These are phyloP conservation scores for Papilio dardanus DNA, from an alignment of 1,140 invertebrate genomes.

Conservation along the genomic window DNA sequence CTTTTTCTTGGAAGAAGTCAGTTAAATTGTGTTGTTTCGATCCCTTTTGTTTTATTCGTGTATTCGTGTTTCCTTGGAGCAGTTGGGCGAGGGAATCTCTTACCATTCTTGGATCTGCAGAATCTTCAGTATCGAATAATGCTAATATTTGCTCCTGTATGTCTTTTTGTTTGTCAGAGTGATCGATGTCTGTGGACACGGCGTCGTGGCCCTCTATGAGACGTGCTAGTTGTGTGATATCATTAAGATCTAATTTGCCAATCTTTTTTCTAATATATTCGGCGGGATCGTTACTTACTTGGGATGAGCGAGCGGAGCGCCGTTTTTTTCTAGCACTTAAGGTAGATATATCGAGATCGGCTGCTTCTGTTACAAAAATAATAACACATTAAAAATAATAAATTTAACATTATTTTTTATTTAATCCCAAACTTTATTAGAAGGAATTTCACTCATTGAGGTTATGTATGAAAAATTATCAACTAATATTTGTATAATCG, in stretches of 20 bases:
- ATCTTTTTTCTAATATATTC: slow-evolving; percentile 72
- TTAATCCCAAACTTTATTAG: not conserved
- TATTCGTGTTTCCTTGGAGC: slow-evolving; percentile 55
- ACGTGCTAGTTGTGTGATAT: slow-evolving; percentile 67
- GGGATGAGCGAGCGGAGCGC: slow-evolving; percentile 58
- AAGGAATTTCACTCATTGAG: not conserved
- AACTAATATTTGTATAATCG: slow-evolving; percentile 21
- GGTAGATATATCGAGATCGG: slow-evolving; percentile 68
- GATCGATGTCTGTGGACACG: slow-evolving; percentile 44
- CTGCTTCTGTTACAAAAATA: slow-evolving; percentile 53
- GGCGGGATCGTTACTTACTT: slow-evolving; percentile 76
- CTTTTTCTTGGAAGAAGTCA: slow-evolving; percentile 56
- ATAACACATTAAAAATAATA: slow-evolving; percentile 12
- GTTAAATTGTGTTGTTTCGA: slow-evolving; percentile 47
- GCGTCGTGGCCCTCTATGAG: slow-evolving; percentile 69
- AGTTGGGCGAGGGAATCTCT: slow-evolving; percentile 62
- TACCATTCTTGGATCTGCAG: slow-evolving; percentile 60
- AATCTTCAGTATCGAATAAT: slow-evolving; percentile 67
- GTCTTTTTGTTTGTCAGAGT: slow-evolving; percentile 60
- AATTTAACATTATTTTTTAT: not conserved
- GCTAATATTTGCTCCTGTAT: slow-evolving; percentile 70
- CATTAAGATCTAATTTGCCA: slow-evolving; percentile 69
- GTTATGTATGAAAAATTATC: not conserved
- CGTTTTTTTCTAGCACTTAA: slow-evolving; percentile 69
- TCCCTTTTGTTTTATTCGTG: slow-evolving; percentile 48